Conservation (phyloP, 2,888 invertebrate genomes). For the Blastobasis adustella region DNA sequence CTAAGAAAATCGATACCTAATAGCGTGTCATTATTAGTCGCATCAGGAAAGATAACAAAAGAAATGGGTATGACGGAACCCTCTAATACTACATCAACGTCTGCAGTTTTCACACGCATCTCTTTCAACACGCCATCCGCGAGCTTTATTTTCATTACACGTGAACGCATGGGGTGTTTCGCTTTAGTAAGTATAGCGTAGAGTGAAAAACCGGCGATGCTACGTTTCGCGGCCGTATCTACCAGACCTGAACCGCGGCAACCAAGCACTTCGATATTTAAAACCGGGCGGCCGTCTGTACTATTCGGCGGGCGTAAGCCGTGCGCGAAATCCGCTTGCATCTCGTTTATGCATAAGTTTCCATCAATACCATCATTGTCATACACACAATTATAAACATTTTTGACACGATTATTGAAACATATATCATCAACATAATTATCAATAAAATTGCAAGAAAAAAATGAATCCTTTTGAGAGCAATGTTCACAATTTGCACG, state of each 20-base stretch:
- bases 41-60: conserved; percentile 5
- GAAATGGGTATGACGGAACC: background rate
- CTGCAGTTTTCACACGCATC: background rate
- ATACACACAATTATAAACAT: background rate
- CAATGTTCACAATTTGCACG: conserved; percentile 4
- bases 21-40: conserved; percentile 3
- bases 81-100: background rate
- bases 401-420: background rate
- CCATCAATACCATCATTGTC: background rate
- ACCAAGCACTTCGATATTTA: conserved; percentile 3
- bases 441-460: background rate
- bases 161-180: background rate
- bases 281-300: background rate
- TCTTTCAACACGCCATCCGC: background rate
- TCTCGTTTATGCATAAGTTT: background rate
- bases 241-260: conserved; percentile 2
- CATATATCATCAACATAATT: background rate
- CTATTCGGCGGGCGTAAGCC: background rate
- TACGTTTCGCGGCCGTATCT: conserved; percentile 8
- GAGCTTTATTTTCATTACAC: background rate
- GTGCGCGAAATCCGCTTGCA: background rate
- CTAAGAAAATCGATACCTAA: conserved; percentile 6
- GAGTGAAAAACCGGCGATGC: conserved; percentile 8
- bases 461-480: background rate
- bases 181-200: conserved; percentile 1